Evolutionary conservation across 2,888 invertebrate genomes (phyloP).

Genomic region (Nephrotoma appendiculata): DNA sequence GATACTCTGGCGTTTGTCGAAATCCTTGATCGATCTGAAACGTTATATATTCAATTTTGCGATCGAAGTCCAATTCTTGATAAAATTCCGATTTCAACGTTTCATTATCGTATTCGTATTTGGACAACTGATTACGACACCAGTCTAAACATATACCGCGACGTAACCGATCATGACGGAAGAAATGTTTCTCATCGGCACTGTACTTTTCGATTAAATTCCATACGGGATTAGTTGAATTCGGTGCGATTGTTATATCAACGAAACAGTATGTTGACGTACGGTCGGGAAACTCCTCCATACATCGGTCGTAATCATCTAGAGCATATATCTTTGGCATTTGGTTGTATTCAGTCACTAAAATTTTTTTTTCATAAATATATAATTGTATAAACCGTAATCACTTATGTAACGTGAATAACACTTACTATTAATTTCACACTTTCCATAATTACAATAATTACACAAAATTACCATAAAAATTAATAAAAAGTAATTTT

Average conservation of each 20-base stretch:
- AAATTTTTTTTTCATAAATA: neutral
- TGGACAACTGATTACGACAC: neutral
- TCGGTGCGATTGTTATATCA: neutral
- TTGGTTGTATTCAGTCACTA: constrained; percentile 23
- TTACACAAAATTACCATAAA: neutral
- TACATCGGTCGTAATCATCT: constrained; percentile 28
- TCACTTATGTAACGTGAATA: neutral
- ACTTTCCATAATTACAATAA: neutral
- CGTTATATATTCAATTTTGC: neutral
- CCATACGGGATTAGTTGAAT: neutral
- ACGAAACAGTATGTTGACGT: constrained; percentile 8
- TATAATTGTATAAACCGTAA: no score
- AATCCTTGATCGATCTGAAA: neutral
- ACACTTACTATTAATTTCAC: neutral
- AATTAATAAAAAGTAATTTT: neutral
- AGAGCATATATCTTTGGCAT: constrained; percentile 27
- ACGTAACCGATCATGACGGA: constrained; percentile 9
- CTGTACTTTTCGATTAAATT: constrained; percentile 7
- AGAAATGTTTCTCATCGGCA: constrained; percentile 5
- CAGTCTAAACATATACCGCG: constrained; percentile 11
- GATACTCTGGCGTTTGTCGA: neutral
- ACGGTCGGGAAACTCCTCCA: constrained; percentile 24
- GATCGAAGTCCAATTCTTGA: neutral
- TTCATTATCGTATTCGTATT: neutral
- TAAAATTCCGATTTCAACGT: neutral